Base-by-base conservation (phyloP, 1,140 invertebrate genomes). In the Drosophila guanche region DNA sequence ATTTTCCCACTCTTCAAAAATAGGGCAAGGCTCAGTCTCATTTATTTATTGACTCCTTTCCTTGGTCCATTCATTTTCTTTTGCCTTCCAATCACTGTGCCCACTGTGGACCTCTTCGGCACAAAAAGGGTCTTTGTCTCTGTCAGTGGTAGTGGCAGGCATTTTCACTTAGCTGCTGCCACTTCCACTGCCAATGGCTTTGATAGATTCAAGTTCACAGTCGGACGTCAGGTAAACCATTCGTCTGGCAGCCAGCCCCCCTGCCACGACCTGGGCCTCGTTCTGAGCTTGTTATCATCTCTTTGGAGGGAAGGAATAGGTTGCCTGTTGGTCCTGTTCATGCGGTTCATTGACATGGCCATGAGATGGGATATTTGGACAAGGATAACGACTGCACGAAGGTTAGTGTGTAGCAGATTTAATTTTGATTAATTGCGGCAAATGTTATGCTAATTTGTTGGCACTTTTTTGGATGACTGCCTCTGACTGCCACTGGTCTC, bases 381-480 rank as follows among this genome's bases (percentile, higher is more conserved):
- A 33, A 6, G 29, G 29, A 10, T 33, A 33, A 37, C 10, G 10
- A 12, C 25, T 12, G 10, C 22, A 22, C n/a, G 43, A 1, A 41
- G 14, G 16, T 37, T 37, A 12, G 33, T 12, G 33, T 4, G 33
- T 12, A 59, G 47, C 16, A 23, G 40, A 60, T 42, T 71, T 52
- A 46, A 76, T 56, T 76, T 81, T 88, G 83, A 86, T 86, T 88
- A 86, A 86, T 88, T 81, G 73, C 74, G 80, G 72, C 65, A 73
- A 86, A 76, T 85, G 66, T 65, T 85, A 79, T 79, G 79, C 69
- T 85, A 86, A 86, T 86, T 85, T 85, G 77, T 50, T 70, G 48
- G 51, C 58, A 70, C 53, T 76, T 81, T 81, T 80, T 75, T 75
- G 61, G 41, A n/a, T 60, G 60, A 4, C 29, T 73, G 67, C 22